Evolutionary conservation across 2,888 invertebrate species (phyloP).

Genomic region (Eupithecia inturbata): DNA sequence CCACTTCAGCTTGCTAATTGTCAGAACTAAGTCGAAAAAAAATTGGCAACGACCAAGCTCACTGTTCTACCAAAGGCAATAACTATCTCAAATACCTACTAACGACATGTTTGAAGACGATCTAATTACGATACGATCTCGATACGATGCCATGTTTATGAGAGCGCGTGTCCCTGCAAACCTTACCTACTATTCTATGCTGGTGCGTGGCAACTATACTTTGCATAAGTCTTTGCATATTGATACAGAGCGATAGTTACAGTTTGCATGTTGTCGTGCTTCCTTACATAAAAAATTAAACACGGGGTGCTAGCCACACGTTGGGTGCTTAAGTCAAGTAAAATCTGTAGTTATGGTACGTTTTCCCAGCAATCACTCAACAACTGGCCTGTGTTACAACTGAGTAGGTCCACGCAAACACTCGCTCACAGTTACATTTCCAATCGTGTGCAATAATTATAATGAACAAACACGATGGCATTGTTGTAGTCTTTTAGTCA

Average conservation of each 20-base stretch:
- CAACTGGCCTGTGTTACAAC: too few species aligned
- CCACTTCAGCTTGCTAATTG: too few species aligned
- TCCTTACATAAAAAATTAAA: background rate
- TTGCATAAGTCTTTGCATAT: background rate
- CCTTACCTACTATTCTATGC: background rate
- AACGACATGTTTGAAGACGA: conserved; percentile 30
- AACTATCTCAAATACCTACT: background rate
- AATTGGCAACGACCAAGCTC: too few species aligned
- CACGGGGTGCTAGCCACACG: background rate
- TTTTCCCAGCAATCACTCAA: too few species aligned
- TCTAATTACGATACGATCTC: conserved; percentile 31
- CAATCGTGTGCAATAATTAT: too few species aligned
- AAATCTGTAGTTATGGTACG: too few species aligned
- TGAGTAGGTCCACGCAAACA: too few species aligned
- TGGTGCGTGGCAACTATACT: background rate
- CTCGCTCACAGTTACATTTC: too few species aligned
- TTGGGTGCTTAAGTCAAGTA: background rate
- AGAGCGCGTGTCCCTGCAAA: conserved; percentile 41
- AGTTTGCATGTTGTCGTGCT: background rate
- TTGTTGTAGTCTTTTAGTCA: too few species aligned
- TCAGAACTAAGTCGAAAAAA: too few species aligned
- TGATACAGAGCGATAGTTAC: background rate
- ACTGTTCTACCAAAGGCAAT: background rate
- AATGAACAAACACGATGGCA: too few species aligned
- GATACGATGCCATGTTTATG: conserved; percentile 34